Evolutionary conservation across 2,113 vertebrate species (phyloP).

Genomic region (Tamias sibiricus): DNA sequence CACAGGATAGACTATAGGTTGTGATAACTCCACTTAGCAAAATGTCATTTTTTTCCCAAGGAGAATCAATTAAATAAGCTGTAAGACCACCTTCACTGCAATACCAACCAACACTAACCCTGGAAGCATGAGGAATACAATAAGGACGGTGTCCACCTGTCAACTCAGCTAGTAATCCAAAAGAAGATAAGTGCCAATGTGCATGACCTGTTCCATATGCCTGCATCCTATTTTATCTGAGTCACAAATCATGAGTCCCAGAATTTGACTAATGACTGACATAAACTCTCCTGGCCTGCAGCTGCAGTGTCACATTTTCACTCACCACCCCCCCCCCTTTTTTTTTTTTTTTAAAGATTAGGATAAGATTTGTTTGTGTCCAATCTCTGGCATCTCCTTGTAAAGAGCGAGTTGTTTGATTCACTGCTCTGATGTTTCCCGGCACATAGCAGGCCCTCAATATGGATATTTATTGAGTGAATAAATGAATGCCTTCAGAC

Average conservation of each 20-base stretch:
- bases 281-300: not conserved
- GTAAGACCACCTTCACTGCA: not conserved
- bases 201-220: not conserved
- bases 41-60: not conserved
- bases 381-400: not conserved
- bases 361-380: not conserved
- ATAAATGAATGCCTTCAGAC: not conserved
- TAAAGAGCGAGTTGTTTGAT: not conserved
- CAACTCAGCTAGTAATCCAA: not conserved
- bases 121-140: not conserved
- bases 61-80: constrained; percentile 1
- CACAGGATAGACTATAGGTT: not conserved
- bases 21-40: not conserved
- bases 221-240: not conserved
- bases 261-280: not conserved
- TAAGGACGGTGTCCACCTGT: not conserved
- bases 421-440: not conserved
- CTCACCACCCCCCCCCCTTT: not conserved
- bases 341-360: not conserved
- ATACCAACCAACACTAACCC: not conserved
- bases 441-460: not conserved
- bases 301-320: not conserved
- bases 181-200: not conserved
- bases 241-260: not conserved
- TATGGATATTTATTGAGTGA: not conserved